These are phyloP conservation scores for Oeneis ivallda DNA, from an alignment of 2,888 invertebrate genomes.

Conservation along the genomic window DNA sequence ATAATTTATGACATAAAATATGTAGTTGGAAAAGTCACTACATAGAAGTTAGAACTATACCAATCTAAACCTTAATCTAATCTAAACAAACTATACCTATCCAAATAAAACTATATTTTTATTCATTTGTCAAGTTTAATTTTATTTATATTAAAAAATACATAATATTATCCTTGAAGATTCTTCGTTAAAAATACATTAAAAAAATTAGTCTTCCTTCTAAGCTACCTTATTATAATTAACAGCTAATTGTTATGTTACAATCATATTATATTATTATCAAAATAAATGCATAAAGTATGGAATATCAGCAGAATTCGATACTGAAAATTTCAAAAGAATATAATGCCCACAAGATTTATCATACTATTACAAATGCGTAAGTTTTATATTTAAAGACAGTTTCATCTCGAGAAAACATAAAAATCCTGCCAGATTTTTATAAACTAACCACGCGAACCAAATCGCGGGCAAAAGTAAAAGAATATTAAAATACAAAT, in stretches of 20 bases:
- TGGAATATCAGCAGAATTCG: constrained; percentile 24
- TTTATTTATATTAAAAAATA: constrained; percentile 25
- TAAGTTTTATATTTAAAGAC: no score
- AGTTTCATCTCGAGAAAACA: no score
- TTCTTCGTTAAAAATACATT: constrained; percentile 23
- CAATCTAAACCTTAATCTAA: no score
- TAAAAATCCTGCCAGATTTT: no score
- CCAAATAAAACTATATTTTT: background rate
- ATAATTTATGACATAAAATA: no score
- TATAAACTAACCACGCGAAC: no score
- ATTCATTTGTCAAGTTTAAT: constrained; percentile 8
- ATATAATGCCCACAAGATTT: background rate
- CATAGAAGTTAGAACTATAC: no score
- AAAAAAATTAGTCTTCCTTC: constrained; percentile 28
- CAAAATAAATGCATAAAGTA: constrained; percentile 32
- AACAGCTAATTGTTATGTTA: background rate
- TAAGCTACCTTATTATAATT: background rate
- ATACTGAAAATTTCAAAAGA: constrained; percentile 6
- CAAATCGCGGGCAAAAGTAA: background rate
- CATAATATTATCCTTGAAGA: constrained; percentile 13
- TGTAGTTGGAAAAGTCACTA: no score
- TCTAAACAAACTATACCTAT: no score
- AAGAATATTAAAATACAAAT: constrained; percentile 20
- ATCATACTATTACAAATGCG: no score
- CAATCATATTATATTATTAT: constrained; percentile 6